Percentiles rank a stretch among this genome's conserved stretches.
Conservation (phyloP, 2,888 invertebrate genomes). For the Oxystoma pomonae region DNA sequence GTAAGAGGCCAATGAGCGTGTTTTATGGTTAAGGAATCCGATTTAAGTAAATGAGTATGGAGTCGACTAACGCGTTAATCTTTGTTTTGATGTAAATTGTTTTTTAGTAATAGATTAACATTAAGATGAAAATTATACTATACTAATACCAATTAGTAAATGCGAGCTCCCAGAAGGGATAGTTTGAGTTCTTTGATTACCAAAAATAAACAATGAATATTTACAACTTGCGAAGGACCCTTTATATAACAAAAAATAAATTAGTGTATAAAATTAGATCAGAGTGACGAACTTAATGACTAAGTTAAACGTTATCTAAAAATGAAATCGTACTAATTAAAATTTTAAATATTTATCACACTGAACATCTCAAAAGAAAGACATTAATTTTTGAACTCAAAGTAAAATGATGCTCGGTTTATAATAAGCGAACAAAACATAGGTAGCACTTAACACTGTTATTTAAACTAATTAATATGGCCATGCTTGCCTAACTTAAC, state of each 20-base stretch:
- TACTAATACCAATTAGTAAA: too few relatives aligned
- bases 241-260: too few relatives aligned
- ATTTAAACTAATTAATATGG: conserved; percentile 1
- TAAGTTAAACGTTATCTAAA: neutral
- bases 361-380: neutral
- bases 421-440: neutral
- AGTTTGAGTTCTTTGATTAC: too few relatives aligned
- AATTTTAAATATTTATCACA: neutral
- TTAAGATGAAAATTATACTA: too few relatives aligned
- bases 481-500: conserved; percentile 3
- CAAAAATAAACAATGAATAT: too few relatives aligned
- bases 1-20: neutral
- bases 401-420: neutral
- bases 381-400: neutral
- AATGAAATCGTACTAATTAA: neutral
- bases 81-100: neutral
- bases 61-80: neutral
- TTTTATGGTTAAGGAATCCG: neutral
- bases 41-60: neutral
- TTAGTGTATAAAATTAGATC: too few relatives aligned
- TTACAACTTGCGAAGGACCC: too few relatives aligned
- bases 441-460: neutral
- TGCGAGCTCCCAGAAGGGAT: too few relatives aligned
- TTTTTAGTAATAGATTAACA: neutral
- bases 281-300: too few relatives aligned